Base-by-base conservation (phyloP, 2,113 vertebrate species). In the Eurystomus gularis region DNA sequence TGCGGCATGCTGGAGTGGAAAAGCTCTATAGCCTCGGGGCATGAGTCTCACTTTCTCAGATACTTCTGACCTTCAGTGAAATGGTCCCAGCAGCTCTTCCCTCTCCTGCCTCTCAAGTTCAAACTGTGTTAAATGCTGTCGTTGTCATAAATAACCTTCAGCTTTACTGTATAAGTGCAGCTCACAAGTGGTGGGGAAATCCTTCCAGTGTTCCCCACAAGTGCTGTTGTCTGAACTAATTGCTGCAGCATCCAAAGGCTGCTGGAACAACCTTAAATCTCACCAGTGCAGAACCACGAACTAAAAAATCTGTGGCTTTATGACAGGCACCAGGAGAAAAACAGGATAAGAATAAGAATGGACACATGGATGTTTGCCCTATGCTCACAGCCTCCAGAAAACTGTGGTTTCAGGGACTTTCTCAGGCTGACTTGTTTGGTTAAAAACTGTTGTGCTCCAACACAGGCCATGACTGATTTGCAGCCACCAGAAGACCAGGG, bases 101-200 rank as follows among this genome's bases (percentile, higher is more conserved):
- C 51, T 73, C 44, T 86, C 73, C 86, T 54, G 61, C 52, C 61
- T 60, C n/a, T 64, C 24, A 5, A 62, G 54, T 26, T 86, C 54
- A 68, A 44, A 33, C 35, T 3, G 1, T 40, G 35, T 13, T 55
- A 73, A 86, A 70, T 42, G 68, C 55, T 1, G 0, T 0, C 0
- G 33, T 14, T 78, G 25, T 31, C 51, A 20, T 6, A 65, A 85
- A 16, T 48, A 84, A 85, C 49, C 65, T 78, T 44, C 64, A 85
- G 58, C 42, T 46, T 35, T n/a, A 35, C 37, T 25, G 7, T 5
- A 2, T 26, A 25, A 87, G n/a, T 1, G 4, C 39, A 75, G 61
- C 55, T 60, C 66, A 44, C 68, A 49, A 6, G 2, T 25, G 13
- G 20, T 42, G 37, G 37, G 42, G 17, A 52, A 80, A 62, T 77